Base-by-base conservation (phyloP, 2,888 invertebrate species). In the Athalia circularis region DNA sequence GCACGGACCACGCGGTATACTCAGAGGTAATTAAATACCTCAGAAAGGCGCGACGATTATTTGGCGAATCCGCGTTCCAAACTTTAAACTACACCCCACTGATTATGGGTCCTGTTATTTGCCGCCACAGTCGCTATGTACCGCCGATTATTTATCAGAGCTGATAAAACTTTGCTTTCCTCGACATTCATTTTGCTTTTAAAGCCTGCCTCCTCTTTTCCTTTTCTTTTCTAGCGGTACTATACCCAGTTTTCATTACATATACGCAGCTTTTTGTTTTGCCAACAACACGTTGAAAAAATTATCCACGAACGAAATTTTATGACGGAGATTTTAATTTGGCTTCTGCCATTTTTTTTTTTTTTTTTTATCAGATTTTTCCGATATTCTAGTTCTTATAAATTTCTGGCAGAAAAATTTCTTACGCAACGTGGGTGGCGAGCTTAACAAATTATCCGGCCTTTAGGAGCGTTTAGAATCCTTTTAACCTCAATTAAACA, bases 401-500 rank as follows among this genome's bases (percentile, higher is more conserved):
- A 29, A 29, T 29, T 29, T 29, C 29, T 29, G 29, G 29, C 29
- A 29, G 2, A 29, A 29, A 29, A 29, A 29, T 29, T 54, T 9
- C 9, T 4, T 54, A 15, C 47, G n/a, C 77, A 48, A 77, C 79
- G 79, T 76, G 79, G 79, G 79, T 77, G 77, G 77, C 70, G 29
- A 50, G 67, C 9, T 29, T 15, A 67, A 64, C 75, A 61, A 79
- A 79, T 79, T 79, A 79, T 75, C 75, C 76, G 75, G 79, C 76
- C 52, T 76, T 79, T 79, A 79, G 75, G 67, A 67, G 61, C 79
- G 75, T 59, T 79, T 76, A 79, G 76, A 79, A 76, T 50, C 75
- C 74, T 67, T 67, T 79, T 76, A 65, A 43, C 65, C 79, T 65
- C 79, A 65, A 79, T 79, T 76, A 79, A 79, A 79, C 76, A 65